phyloP scores from a whole-genome alignment of 2,113 vertebrate species.

The Euleptes europaea region DNA sequence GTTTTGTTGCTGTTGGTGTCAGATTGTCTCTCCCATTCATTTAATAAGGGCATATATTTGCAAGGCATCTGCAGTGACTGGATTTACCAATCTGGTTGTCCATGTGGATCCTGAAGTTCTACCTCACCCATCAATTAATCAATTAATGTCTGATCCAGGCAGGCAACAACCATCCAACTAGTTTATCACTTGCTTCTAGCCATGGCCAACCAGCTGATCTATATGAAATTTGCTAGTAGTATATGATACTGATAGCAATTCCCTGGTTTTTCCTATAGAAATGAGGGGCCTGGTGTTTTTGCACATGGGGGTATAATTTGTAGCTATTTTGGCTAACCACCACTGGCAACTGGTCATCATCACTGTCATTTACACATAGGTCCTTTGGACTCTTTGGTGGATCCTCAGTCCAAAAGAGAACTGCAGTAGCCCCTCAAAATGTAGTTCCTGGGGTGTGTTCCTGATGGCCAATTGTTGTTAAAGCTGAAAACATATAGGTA shows the following conservation, averaged over 20 bases:
- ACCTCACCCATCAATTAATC: no score
- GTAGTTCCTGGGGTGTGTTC: background rate
- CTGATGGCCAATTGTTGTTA: background rate
- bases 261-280: background rate
- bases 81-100: background rate
- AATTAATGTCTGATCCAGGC: background rate
- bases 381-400: background rate
- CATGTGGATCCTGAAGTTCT: background rate
- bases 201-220: background rate
- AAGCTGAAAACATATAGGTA: background rate
- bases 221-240: background rate
- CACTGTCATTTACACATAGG: background rate
- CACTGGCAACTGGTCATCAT: background rate
- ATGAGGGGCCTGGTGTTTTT: background rate
- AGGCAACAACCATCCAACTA: background rate
- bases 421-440: background rate
- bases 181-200: background rate
- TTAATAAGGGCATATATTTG: background rate
- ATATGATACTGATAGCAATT: background rate
- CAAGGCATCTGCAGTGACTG: background rate
- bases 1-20: constrained; percentile 54
- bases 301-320: background rate
- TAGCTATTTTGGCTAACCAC: background rate
- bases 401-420: background rate
- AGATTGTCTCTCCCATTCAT: background rate